Base-by-base conservation (phyloP, 2,797 vertebrate species). In the Enteromius radiatus region DNA sequence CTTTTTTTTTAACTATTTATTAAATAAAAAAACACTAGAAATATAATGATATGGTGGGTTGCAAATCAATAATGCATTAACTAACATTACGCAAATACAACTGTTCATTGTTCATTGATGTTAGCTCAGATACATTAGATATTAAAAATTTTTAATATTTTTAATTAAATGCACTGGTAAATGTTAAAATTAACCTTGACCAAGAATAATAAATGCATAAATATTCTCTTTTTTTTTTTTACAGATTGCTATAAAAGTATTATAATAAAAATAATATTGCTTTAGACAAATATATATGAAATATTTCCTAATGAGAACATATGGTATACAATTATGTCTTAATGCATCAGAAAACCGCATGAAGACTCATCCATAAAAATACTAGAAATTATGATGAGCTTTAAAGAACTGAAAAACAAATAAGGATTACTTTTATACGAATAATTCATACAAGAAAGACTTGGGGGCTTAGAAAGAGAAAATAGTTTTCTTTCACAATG, bases 401-500 rank as follows among this genome's bases (percentile, higher is more conserved):
- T 36, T n/a, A 11, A 74, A 74, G 17, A 31, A 15, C 12, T 1
- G 5, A 26, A 61, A 61, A 61, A 61, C 59, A 28, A 61, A 61
- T 61, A 7, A 15, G 59, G 59, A 61, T 61, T 61, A 1, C 28
- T 28, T 15, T 61, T 28, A 61, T 15, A 61, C 59, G 7, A 23
- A 23, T 56, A 23, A 61, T 61, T 28, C 59, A 15, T 28, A 14
- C 15, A 5, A 15, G 12, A 61, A 28, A 56, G n/a, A 23, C 54
- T 56, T 23, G n/a, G 54, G 54, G n/a, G 54, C 54, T 56, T 56
- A 11, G 43, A 71, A 26, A 71, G 9, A 49, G 26, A 71, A 71
- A 19, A 28, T 19, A 10, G 19, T 31, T 31, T 52, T 33, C 47
- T 36, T 74, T 14, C 47, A 73, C 45, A 36, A 52, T 21, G 45